Conservation (phyloP, 1,140 invertebrate species). For the Drosophila aff. region DNA sequence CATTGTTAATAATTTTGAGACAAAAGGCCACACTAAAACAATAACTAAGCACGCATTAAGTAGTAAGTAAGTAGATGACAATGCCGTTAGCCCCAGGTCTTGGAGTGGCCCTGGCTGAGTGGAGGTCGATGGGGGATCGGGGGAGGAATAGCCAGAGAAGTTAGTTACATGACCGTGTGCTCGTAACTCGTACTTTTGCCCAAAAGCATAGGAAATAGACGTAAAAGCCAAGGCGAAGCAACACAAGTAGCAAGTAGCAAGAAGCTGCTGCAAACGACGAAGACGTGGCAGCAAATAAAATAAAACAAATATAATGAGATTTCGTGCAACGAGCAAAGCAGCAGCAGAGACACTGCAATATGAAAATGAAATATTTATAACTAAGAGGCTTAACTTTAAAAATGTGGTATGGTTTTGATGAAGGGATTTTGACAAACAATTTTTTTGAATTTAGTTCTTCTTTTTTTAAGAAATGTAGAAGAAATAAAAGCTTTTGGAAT, state of each 20-base stretch:
- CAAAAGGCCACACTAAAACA: slow-evolving; percentile 81
- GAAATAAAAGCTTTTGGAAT: no score
- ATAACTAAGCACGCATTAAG: slow-evolving; percentile 82
- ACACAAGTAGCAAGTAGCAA: slow-evolving; percentile 49
- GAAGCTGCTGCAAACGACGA: slow-evolving; percentile 56
- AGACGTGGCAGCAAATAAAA: slow-evolving; percentile 79
- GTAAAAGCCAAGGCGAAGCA: slow-evolving; percentile 41
- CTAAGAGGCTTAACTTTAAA: background rate
- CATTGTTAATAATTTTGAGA: slow-evolving; percentile 80
- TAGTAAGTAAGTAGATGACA: slow-evolving; percentile 82
- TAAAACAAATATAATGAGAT: slow-evolving; percentile 84
- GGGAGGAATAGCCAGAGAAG: slow-evolving; percentile 39
- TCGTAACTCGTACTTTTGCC: slow-evolving; percentile 39
- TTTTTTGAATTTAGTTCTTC: no score
- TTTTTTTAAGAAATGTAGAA: no score
- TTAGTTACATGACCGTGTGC: slow-evolving; percentile 42
- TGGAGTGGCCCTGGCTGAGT: background rate
- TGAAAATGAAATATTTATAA: background rate
- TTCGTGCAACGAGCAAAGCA: slow-evolving; percentile 55
- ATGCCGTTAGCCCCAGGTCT: slow-evolving; percentile 34
- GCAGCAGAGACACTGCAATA: slow-evolving; percentile 7
- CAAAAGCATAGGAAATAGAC: slow-evolving; percentile 42
- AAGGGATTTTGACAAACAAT: no score
- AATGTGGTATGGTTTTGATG: background rate
- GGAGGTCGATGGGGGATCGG: slow-evolving; percentile 9